Evolutionary conservation across 1,140 invertebrate genomes (phyloP).

Genomic region (Geopemphigus sp.): DNA sequence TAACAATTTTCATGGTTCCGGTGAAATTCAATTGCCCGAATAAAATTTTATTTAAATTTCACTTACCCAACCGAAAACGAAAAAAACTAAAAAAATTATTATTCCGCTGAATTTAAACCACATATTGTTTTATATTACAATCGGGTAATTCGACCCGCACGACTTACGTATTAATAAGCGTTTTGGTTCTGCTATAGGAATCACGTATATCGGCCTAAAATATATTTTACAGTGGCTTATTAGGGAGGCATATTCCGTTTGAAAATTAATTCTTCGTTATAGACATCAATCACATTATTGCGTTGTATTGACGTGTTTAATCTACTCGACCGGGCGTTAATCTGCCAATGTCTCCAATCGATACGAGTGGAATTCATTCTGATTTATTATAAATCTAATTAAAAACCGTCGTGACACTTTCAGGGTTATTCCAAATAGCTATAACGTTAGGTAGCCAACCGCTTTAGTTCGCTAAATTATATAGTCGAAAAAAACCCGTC

Average conservation of each 20-base stretch:
- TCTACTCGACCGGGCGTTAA: conserved; percentile 14
- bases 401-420: background rate
- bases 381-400: conserved; percentile 34
- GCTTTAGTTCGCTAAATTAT: background rate
- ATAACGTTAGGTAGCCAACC: background rate
- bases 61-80: too few relatives aligned
- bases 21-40: too few relatives aligned
- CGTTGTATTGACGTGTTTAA: background rate
- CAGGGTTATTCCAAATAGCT: background rate
- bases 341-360: conserved; percentile 2
- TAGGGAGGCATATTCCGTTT: background rate
- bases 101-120: too few relatives aligned
- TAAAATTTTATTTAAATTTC: too few relatives aligned
- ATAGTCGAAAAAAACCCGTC: background rate
- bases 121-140: too few relatives aligned
- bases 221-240: too few relatives aligned
- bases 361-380: conserved; percentile 8
- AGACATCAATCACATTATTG: background rate
- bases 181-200: too few relatives aligned
- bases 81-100: too few relatives aligned
- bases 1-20: too few relatives aligned
- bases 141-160: too few relatives aligned
- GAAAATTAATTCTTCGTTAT: background rate
- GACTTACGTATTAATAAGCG: too few relatives aligned
- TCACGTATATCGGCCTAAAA: too few relatives aligned